Conservation (phyloP, 1,140 invertebrate genomes). For the Danaus melanippus region DNA sequence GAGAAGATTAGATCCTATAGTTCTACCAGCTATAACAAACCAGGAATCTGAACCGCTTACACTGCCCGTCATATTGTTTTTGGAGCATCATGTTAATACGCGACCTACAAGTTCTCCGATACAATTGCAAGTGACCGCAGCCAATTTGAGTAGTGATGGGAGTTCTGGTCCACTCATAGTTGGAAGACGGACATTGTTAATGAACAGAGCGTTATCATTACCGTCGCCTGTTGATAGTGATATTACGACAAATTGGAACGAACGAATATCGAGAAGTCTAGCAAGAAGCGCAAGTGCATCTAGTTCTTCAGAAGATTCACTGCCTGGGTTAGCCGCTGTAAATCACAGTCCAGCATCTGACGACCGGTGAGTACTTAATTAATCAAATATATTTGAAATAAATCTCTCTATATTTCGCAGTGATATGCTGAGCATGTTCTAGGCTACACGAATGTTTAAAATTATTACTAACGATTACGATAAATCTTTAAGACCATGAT, state of each 20-base stretch:
- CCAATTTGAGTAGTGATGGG: constrained; percentile 56
- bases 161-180: constrained; percentile 60
- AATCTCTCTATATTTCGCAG: too few species aligned
- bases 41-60: constrained; percentile 52
- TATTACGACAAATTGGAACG: constrained; percentile 49
- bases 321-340: constrained; percentile 33
- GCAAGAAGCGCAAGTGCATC: constrained; percentile 49
- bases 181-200: constrained; percentile 51
- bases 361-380: constrained; percentile 39
- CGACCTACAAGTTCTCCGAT: constrained; percentile 62
- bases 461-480: too few species aligned
- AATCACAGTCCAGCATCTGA: constrained; percentile 42
- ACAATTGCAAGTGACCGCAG: constrained; percentile 62
- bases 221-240: constrained; percentile 60
- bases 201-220: constrained; percentile 57
- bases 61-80: constrained; percentile 60
- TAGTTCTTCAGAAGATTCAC: constrained; percentile 54
- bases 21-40: constrained; percentile 47
- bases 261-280: constrained; percentile 45
- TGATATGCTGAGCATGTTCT: too few species aligned
- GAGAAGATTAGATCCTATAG: constrained; percentile 59
- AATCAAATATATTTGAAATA: too few species aligned
- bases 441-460: too few species aligned
- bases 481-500: too few species aligned
- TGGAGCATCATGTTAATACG: constrained; percentile 64